Percentiles rank a stretch among this genome's conserved stretches.
These are phyloP conservation scores for Agonum fuliginosum DNA, from an alignment of 2,888 invertebrate genomes.

Conservation along the genomic window DNA sequence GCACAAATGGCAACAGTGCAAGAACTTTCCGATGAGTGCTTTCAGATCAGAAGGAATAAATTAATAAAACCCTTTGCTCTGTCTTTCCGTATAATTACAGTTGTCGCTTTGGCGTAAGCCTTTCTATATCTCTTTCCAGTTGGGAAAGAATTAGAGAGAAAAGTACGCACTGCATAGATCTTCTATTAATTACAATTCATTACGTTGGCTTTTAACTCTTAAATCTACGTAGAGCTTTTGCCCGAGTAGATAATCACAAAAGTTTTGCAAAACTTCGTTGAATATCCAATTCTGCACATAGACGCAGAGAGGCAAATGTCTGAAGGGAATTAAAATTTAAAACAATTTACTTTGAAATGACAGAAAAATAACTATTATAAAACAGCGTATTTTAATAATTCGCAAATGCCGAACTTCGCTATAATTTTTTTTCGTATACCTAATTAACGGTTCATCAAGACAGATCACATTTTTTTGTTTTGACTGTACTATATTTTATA, in stretches of 20 bases:
- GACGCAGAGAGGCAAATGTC: background rate
- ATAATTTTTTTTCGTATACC: too few species aligned
- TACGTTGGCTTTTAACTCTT: slow-evolving; percentile 46
- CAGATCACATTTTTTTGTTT: too few species aligned
- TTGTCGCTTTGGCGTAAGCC: slow-evolving; percentile 21
- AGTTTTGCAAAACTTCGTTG: slow-evolving; percentile 35
- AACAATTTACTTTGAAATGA: background rate
- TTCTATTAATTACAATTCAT: slow-evolving; percentile 53
- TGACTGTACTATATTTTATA: too few species aligned
- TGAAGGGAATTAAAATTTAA: background rate
- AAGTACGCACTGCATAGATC: slow-evolving; percentile 23
- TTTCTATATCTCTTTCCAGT: slow-evolving; percentile 8
- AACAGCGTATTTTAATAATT: too few species aligned
- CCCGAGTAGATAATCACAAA: slow-evolving; percentile 41
- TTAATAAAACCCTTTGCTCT: slow-evolving; percentile 4
- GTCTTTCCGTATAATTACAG: slow-evolving; percentile 5
- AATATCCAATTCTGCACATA: slow-evolving; percentile 6
- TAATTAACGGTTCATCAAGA: too few species aligned
- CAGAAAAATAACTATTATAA: too few species aligned
- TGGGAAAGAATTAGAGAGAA: slow-evolving; percentile 11
- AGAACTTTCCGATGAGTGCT: too few species aligned
- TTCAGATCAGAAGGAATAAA: slow-evolving; percentile 1
- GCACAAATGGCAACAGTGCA: too few species aligned
- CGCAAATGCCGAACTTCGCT: too few species aligned
- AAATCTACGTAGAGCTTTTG: slow-evolving; percentile 18